Conservation (phyloP, 2,797 vertebrate genomes). For the Pipistrellus nathusii region DNA sequence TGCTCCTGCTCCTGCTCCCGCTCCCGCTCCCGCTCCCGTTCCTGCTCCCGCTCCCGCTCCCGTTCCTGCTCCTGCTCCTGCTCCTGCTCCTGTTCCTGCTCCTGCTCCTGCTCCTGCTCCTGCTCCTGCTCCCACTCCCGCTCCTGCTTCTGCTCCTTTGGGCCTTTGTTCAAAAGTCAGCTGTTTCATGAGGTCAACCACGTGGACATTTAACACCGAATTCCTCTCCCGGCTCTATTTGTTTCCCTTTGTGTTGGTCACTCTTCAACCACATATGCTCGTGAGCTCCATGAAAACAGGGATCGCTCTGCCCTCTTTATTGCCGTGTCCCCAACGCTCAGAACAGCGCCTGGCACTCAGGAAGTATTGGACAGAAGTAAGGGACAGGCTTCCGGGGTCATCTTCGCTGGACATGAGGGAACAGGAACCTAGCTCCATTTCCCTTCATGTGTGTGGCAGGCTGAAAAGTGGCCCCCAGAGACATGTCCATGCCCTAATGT, state of each 20-base stretch:
- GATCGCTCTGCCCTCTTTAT: not conserved
- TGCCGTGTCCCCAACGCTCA: rapidly evolving
- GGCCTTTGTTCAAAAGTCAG: not conserved
- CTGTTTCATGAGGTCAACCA: rapidly evolving
- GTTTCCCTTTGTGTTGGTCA: rapidly evolving
- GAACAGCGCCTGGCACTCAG: not conserved
- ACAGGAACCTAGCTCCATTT: not conserved
- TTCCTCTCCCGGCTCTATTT: not conserved
- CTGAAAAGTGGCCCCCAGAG: not conserved
- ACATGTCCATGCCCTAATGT: rapidly evolving
- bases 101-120: no score
- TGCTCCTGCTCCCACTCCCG: no score
- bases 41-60: no score
- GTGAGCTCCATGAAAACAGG: rapidly evolving
- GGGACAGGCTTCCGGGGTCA: rapidly evolving
- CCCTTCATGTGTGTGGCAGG: rapidly evolving
- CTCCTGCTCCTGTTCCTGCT: no score
- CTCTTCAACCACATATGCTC: rapidly evolving
- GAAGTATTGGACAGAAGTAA: rapidly evolving
- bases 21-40: no score
- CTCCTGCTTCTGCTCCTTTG: not conserved
- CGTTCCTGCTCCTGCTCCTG: no score
- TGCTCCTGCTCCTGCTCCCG: no score
- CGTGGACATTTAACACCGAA: rapidly evolving
- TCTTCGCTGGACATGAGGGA: not conserved